Evolutionary conservation across 2,888 invertebrate genomes (phyloP).

Genomic region (Nemotelus nigrinus): DNA sequence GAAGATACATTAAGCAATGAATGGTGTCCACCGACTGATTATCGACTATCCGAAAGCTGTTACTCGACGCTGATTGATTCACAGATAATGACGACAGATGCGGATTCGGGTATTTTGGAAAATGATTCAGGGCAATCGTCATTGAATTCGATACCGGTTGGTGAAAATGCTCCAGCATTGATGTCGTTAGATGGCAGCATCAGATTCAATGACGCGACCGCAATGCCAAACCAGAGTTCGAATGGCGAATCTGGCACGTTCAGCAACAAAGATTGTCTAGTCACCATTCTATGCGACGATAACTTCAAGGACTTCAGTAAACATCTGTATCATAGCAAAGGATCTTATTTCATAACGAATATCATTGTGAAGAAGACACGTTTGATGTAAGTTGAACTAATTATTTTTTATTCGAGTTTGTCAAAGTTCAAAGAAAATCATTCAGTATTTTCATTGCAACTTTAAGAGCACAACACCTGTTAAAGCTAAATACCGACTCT

Average conservation of each 20-base stretch:
- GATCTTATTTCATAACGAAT: constrained; percentile 39
- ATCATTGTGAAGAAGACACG: constrained; percentile 33
- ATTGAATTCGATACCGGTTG: constrained; percentile 35
- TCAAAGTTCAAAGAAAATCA: too few species aligned
- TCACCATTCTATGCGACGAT: constrained; percentile 34
- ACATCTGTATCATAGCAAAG: constrained; percentile 36
- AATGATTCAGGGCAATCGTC: constrained; percentile 44
- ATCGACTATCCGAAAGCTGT: constrained; percentile 30
- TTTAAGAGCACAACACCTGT: too few species aligned
- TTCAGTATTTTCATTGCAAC: too few species aligned
- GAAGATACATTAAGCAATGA: constrained; percentile 18
- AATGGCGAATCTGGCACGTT: constrained; percentile 17
- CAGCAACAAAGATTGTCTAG: constrained; percentile 30
- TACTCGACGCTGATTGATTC: constrained; percentile 30
- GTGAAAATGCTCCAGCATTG: constrained; percentile 3
- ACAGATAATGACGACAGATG: constrained; percentile 23
- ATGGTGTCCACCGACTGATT: constrained; percentile 18
- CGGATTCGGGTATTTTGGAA: constrained; percentile 39
- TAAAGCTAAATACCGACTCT: too few species aligned
- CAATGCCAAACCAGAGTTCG: neutral
- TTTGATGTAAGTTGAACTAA: constrained; percentile 24
- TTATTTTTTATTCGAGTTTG: too few species aligned
- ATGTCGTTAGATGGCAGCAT: neutral
- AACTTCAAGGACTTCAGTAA: constrained; percentile 26
- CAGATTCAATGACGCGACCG: constrained; percentile 16